A percentile compares a stretch with the other conserved stretches of the same genome.
phyloP scores from a whole-genome alignment of 2,888 invertebrate species.

The Tineola bisselliella region DNA sequence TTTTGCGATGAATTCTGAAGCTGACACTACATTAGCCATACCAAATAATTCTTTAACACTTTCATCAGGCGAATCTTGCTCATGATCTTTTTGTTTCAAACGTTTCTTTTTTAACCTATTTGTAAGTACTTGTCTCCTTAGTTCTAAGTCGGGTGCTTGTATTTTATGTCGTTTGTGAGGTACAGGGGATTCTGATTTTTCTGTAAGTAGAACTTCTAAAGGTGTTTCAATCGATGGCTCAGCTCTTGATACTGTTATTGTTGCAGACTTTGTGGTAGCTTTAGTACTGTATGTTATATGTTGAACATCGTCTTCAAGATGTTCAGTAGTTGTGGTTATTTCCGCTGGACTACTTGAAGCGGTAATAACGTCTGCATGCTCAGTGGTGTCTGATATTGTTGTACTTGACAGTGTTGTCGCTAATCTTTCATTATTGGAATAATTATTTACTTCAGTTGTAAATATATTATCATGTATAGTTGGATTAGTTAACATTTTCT shows the following conservation, averaged over 20 bases:
- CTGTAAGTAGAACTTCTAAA: slow-evolving; percentile 1
- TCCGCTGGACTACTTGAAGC: background rate
- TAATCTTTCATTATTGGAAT: background rate
- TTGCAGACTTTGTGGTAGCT: slow-evolving; percentile 27
- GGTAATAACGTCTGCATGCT: slow-evolving; percentile 19
- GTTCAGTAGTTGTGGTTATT: slow-evolving; percentile 21
- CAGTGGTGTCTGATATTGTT: slow-evolving; percentile 20
- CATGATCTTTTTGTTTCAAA: slow-evolving; percentile 40
- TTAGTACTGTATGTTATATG: background rate
- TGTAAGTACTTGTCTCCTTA: slow-evolving; percentile 41
- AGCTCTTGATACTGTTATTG: slow-evolving; percentile 26
- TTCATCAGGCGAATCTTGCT: slow-evolving; percentile 45
- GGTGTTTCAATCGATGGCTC: background rate
- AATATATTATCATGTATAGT: slow-evolving; percentile 41
- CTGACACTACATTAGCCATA: slow-evolving; percentile 45
- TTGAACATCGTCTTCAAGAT: slow-evolving; percentile 13
- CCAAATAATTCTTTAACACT: slow-evolving; percentile 40
- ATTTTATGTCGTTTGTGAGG: slow-evolving; percentile 14
- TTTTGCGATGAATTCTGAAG: slow-evolving; percentile 50
- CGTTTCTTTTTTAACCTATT: slow-evolving; percentile 48
- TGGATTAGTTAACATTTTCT: slow-evolving; percentile 26
- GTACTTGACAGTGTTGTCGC: background rate
- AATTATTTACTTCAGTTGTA: slow-evolving; percentile 19
- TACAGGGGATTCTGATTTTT: slow-evolving; percentile 13
- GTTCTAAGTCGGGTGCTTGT: slow-evolving; percentile 29